A percentile compares a stretch with the other conserved stretches of the same genome.
Conservation (phyloP, 2,797 vertebrate species). For the Neopelma chrysocephalum region DNA sequence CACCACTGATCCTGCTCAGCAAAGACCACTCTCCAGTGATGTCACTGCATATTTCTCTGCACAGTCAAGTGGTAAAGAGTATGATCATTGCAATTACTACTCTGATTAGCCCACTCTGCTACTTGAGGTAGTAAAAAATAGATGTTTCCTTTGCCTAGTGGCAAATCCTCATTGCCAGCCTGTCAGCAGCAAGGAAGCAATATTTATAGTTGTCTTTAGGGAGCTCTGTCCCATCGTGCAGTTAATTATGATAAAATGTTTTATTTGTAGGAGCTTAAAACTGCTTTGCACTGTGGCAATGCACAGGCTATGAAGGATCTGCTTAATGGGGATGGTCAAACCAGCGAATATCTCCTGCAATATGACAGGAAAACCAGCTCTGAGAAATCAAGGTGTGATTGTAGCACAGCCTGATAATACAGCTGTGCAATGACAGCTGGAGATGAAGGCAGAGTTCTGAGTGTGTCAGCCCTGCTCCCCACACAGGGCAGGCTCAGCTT, state of each 20-base stretch:
- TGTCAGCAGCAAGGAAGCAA: not conserved
- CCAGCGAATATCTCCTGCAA: not conserved
- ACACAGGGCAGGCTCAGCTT: not conserved
- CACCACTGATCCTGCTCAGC: not conserved
- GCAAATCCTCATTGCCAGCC: conserved; percentile 28
- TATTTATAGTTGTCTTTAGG: conserved; percentile 61
- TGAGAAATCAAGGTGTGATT: not conserved
- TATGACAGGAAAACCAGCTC: not conserved
- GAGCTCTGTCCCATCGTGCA: not conserved
- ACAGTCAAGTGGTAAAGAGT: not conserved
- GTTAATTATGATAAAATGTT: conserved; percentile 62
- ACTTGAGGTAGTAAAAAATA: conserved; percentile 6
- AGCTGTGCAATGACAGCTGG: not conserved
- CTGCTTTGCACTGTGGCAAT: not conserved
- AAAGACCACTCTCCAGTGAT: not conserved
- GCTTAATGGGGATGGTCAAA: not conserved
- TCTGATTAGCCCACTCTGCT: not conserved
- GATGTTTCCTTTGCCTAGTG: not conserved
- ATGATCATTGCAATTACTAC: not conserved
- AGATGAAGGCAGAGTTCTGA: not conserved
- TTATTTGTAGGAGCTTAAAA: conserved; percentile 49
- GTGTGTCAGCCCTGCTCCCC: too few species aligned
- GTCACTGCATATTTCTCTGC: not conserved
- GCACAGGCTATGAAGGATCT: not conserved
- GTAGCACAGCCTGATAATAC: not conserved